Percentiles rank a stretch among this genome's conserved stretches.
Evolutionary conservation across 2,797 vertebrate genomes (phyloP).

Genomic region (Characodon lateralis): DNA sequence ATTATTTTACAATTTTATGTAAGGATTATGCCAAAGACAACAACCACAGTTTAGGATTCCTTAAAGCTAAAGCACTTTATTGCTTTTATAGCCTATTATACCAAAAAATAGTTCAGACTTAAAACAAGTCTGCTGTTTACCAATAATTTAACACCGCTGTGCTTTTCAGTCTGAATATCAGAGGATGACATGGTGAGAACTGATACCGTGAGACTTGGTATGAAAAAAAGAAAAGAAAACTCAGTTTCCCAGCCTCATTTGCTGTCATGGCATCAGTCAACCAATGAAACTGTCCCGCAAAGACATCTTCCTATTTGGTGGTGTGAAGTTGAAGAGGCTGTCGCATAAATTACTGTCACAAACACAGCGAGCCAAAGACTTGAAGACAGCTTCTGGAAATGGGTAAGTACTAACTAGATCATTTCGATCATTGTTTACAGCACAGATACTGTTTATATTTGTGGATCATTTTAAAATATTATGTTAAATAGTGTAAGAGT

Average conservation of each 20-base stretch:
- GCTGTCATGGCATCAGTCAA: constrained; percentile 47
- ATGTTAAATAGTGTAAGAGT: background rate
- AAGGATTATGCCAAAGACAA: background rate
- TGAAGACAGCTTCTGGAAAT: constrained; percentile 65
- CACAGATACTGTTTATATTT: background rate
- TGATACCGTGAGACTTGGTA: constrained; percentile 17
- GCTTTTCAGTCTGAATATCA: constrained; percentile 18
- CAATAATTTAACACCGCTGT: constrained; percentile 15
- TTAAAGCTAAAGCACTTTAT: background rate
- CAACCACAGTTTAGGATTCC: background rate
- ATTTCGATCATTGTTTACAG: constrained; percentile 15
- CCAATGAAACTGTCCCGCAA: constrained; percentile 74
- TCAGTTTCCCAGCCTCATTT: constrained; percentile 69
- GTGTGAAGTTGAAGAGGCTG: constrained; percentile 60
- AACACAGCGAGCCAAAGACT: constrained; percentile 38
- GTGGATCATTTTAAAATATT: background rate
- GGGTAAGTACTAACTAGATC: constrained; percentile 65
- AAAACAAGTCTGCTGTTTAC: background rate
- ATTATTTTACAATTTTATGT: background rate
- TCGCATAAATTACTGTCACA: constrained; percentile 54
- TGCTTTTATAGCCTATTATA: background rate
- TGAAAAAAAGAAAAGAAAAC: constrained; percentile 32
- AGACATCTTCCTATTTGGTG: constrained; percentile 72
- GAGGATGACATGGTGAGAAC: constrained; percentile 34
- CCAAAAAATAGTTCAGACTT: background rate